Conservation (phyloP, 2,113 vertebrate genomes). For the Spheniscus mendiculus region DNA sequence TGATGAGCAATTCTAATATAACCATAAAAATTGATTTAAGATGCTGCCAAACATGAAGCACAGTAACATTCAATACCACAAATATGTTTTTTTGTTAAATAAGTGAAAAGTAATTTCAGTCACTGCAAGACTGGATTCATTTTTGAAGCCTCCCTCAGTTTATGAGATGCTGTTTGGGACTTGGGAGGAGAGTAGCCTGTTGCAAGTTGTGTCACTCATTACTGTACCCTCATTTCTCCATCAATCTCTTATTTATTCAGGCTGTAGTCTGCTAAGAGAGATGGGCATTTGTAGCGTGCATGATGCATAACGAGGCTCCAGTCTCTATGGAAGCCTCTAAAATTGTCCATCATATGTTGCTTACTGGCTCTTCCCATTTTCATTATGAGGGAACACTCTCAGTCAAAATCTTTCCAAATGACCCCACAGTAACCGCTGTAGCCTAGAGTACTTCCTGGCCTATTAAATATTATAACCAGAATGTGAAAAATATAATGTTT, state of each 20-base stretch:
- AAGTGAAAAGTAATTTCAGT: not conserved
- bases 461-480: not conserved
- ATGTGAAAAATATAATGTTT: not conserved
- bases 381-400: not conserved
- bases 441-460: not conserved
- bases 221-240: not conserved
- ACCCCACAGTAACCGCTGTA: not conserved
- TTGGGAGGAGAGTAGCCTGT: not conserved
- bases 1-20: not conserved
- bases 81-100: not conserved
- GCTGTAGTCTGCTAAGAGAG: not conserved
- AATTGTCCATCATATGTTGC: not conserved
- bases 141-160: not conserved
- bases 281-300: not conserved
- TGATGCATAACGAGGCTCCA: not conserved
- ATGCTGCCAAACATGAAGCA: not conserved
- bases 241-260: not conserved
- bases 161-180: not conserved
- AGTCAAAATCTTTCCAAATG: conserved; percentile 1
- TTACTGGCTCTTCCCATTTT: not conserved
- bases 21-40: not conserved
- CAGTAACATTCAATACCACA: not conserved
- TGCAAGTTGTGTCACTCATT: not conserved
- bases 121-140: not conserved
- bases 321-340: not conserved